Conservation (phyloP, 2,113 vertebrate species). For the Dermatemys mawii region DNA sequence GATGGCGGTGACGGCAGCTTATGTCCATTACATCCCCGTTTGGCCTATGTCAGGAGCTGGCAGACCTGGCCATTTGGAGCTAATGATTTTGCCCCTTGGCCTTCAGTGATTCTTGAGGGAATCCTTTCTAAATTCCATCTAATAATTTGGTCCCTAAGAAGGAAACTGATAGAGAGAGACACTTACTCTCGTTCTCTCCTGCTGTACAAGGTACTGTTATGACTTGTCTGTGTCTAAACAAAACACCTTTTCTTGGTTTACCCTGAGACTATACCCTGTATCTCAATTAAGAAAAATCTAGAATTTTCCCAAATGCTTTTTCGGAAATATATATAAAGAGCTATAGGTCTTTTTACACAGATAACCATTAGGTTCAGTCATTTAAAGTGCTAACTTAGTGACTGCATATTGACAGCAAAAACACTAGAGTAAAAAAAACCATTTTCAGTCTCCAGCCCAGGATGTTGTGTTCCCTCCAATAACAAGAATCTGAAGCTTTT, state of each 20-base stretch:
- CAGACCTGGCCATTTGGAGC: fast-evolving
- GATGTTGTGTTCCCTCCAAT: constrained; percentile 6
- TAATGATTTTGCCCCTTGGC: not conserved
- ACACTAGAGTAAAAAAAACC: not conserved
- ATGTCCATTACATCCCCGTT: not conserved
- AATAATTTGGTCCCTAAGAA: not conserved
- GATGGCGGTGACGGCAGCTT: not conserved
- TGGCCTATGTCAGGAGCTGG: not conserved
- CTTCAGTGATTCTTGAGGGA: not conserved
- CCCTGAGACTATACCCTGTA: not conserved
- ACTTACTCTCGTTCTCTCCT: not conserved
- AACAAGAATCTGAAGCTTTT: not conserved
- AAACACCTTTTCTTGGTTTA: not conserved
- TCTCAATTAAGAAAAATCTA: not conserved
- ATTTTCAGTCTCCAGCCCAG: constrained; percentile 27
- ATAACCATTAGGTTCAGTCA: not conserved
- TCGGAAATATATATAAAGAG: not conserved
- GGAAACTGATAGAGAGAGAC: not conserved
- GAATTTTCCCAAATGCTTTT: not conserved
- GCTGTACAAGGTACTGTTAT: not conserved
- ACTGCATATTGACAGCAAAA: not conserved
- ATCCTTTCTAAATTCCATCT: not conserved
- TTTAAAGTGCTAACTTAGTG: constrained; percentile 12
- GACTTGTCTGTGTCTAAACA: not conserved
- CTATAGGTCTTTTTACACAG: not conserved